Evolutionary conservation across 2,113 vertebrate genomes (phyloP).

Genomic region (Lipotes vexillifer): DNA sequence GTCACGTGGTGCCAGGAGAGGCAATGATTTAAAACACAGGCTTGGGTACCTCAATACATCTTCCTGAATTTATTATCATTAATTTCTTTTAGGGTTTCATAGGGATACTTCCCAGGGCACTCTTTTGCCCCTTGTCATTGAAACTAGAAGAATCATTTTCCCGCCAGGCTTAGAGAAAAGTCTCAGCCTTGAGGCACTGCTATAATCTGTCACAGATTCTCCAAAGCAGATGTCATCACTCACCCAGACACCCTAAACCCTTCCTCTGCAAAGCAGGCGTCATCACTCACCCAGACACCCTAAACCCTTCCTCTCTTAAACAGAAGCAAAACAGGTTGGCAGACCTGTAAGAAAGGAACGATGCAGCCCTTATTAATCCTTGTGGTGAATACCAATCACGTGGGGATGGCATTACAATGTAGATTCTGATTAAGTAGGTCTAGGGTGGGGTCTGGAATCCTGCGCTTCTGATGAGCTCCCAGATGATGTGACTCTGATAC

Average conservation of each 20-base stretch:
- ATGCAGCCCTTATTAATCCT: not conserved
- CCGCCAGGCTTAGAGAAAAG: not conserved
- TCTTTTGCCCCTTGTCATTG: not conserved
- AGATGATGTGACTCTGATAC: no score
- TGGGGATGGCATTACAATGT: not conserved
- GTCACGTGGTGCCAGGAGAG: not conserved
- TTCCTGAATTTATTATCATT: not conserved
- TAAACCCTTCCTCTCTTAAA: not conserved
- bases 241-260: not conserved
- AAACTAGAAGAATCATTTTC: not conserved
- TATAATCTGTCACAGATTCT: not conserved
- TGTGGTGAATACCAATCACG: not conserved
- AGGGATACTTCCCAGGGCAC: not conserved
- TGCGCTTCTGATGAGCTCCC: not conserved
- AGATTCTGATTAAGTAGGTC: not conserved
- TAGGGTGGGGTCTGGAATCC: not conserved
- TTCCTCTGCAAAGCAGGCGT: not conserved
- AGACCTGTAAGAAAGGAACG: not conserved
- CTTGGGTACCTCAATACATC: not conserved
- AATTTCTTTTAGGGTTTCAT: not conserved
- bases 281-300: not conserved
- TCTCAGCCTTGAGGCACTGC: not conserved
- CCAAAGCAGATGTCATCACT: not conserved
- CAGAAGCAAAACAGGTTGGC: not conserved
- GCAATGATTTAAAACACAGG: not conserved